Evolutionary conservation across 2,888 invertebrate species (phyloP).

Genomic region (Phania funesta): DNA sequence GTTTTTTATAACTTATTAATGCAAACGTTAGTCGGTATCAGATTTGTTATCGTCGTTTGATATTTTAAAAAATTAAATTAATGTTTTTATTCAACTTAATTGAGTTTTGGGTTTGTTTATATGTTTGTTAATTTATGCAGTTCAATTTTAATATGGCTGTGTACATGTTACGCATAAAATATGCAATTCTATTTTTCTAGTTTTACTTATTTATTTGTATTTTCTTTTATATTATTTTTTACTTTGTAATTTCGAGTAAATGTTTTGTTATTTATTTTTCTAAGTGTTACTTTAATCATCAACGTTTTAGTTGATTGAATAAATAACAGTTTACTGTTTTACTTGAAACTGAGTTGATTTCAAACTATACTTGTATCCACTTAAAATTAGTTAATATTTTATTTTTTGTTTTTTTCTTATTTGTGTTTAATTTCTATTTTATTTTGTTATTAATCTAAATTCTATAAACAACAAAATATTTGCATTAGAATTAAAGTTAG

Average conservation of each 20-base stretch:
- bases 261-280: slow-evolving; percentile 42
- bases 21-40: slow-evolving; percentile 44
- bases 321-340: slow-evolving; percentile 59
- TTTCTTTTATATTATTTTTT: slow-evolving; percentile 19
- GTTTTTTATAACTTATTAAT: slow-evolving; percentile 56
- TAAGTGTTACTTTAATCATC: slow-evolving; percentile 15
- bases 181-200: slow-evolving; percentile 43
- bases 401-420: slow-evolving; percentile 46
- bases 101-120: slow-evolving; percentile 32
- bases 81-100: slow-evolving; percentile 46
- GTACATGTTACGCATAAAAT: slow-evolving; percentile 64
- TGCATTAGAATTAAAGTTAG: slow-evolving; percentile 16
- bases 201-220: neutral
- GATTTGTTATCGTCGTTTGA: slow-evolving; percentile 19
- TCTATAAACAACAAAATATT: slow-evolving; percentile 46
- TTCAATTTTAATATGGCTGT: slow-evolving; percentile 58
- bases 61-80: slow-evolving; percentile 39
- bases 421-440: slow-evolving; percentile 39
- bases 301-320: slow-evolving; percentile 20
- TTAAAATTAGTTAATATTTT: slow-evolving; percentile 71
- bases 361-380: slow-evolving; percentile 71
- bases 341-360: slow-evolving; percentile 65
- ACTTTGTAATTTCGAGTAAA: slow-evolving; percentile 20
- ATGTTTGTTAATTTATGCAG: neutral
- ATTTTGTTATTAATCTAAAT: slow-evolving; percentile 43